Evolutionary conservation across 2,797 vertebrate genomes (phyloP).

Genomic region (Pseudomugil tenellus): DNA sequence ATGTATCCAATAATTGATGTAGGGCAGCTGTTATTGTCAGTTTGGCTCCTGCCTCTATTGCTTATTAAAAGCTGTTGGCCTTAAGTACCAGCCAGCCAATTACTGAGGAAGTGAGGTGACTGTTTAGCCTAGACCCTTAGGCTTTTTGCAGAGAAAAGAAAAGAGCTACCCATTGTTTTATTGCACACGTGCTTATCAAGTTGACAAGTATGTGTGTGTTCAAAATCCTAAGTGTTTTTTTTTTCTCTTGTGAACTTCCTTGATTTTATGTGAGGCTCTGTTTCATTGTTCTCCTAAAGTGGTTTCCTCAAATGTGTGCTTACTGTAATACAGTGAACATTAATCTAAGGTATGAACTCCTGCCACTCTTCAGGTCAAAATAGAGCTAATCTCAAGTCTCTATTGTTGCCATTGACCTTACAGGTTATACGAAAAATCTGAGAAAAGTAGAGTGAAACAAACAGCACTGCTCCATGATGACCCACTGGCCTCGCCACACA

Average conservation of each 20-base stretch:
- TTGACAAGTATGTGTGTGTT: slow-evolving; percentile 32
- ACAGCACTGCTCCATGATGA: slow-evolving; percentile 39
- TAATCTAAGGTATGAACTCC: slow-evolving; percentile 65
- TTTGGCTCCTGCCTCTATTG: slow-evolving; percentile 86
- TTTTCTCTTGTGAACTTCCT: slow-evolving; percentile 73
- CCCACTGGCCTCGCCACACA: slow-evolving; percentile 51
- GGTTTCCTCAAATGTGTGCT: slow-evolving; percentile 73
- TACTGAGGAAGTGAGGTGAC: slow-evolving; percentile 73
- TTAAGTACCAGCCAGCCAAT: slow-evolving; percentile 86
- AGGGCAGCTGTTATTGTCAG: slow-evolving; percentile 85
- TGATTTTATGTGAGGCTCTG: slow-evolving; percentile 44
- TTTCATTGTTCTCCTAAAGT: slow-evolving; percentile 77
- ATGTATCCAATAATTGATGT: slow-evolving; percentile 89
- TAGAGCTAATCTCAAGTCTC: slow-evolving; percentile 46
- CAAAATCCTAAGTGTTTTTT: slow-evolving; percentile 43
- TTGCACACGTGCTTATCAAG: slow-evolving; percentile 13
- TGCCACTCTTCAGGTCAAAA: slow-evolving; percentile 68
- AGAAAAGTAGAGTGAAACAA: slow-evolving; percentile 62
- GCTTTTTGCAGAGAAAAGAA: slow-evolving; percentile 55
- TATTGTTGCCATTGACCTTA: slow-evolving; percentile 75
- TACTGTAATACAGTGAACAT: slow-evolving; percentile 67
- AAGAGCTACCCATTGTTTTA: slow-evolving; percentile 66
- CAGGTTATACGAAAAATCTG: slow-evolving; percentile 67
- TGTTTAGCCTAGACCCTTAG: slow-evolving; percentile 70
- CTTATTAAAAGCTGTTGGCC: slow-evolving; percentile 88